Percentiles rank a stretch among this genome's conserved stretches.
These are phyloP conservation scores for Eurytoma californica DNA, from an alignment of 2,888 invertebrate genomes.

Conservation along the genomic window DNA sequence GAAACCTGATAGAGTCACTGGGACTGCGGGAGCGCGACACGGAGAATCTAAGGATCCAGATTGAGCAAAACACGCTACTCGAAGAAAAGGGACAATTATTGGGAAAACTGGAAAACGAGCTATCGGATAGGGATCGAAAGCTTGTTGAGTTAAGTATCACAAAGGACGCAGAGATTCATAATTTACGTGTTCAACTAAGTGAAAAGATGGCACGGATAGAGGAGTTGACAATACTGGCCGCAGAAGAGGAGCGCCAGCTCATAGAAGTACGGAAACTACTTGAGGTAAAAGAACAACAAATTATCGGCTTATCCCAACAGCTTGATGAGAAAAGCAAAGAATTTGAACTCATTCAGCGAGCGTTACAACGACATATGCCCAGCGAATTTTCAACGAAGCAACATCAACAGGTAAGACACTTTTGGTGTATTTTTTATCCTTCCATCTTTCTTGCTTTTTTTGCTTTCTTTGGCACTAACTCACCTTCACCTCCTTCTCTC, in stretches of 20 bases:
- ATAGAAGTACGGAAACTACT: conserved; percentile 79
- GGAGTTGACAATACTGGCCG: conserved; percentile 77
- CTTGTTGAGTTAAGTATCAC: conserved; percentile 76
- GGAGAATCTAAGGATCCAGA: conserved; percentile 61
- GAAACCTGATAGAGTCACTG: conserved; percentile 58
- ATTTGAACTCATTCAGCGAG: conserved; percentile 75
- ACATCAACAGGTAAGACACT: conserved; percentile 25
- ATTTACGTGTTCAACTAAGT: conserved; percentile 81
- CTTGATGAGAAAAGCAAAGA: conserved; percentile 79
- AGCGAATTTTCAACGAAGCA: conserved; percentile 48
- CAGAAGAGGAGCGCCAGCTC: conserved; percentile 78
- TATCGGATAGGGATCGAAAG: conserved; percentile 64
- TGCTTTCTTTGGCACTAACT: no score
- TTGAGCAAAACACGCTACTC: conserved; percentile 59
- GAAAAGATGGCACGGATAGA: conserved; percentile 75
- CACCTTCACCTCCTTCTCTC: no score
- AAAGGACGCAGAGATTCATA: conserved; percentile 85
- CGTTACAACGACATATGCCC: conserved; percentile 62
- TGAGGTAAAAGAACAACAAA: conserved; percentile 84
- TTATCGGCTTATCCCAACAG: conserved; percentile 82
- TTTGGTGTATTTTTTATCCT: not conserved
- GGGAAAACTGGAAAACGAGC: conserved; percentile 54
- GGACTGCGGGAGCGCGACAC: conserved; percentile 62
- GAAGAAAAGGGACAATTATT: conserved; percentile 62
- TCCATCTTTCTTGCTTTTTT: not conserved